Base-by-base conservation (phyloP, 30 jellyfish, hydroid and myxozoan species). In the Cassiopea xamachana region DNA sequence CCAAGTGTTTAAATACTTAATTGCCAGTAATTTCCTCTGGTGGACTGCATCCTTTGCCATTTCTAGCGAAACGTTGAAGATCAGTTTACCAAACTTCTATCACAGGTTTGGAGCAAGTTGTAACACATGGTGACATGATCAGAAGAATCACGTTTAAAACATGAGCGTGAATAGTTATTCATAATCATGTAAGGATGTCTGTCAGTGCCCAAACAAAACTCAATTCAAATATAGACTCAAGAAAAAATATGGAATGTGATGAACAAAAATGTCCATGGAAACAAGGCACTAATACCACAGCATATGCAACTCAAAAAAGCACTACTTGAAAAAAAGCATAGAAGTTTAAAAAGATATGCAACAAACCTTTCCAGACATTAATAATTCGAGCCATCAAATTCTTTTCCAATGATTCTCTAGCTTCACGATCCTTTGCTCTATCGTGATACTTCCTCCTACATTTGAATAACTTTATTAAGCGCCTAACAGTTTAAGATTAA, bases 301-400 rank as follows among this genome's bases (percentile, higher is more conserved):
- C 12, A 55, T 55, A 6, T 55, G 0, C 64, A 10, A 3, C 7
- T 55, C 64, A 55, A 55, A 3, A 55, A 55, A 55, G 0, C 12
- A 3, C 64, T 3, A 3, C 12, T 3, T 3, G 10, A 55, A 55
- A 55, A 55, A 0, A 55, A 6, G 12, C 0, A 55, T 3, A 55
- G 10, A 55, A 55, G 12, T 6, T 55, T 55, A 10, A 64, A 64
- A 64, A 64, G 2, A 5, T 2, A 7, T 64, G 15, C 2, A 64
- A 60, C 92, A 48, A 46, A 84, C 92, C 85, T 84, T 71, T 70
- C 92, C 92, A 84, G 48, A 49, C 76, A 61, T 68, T 13, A 19
- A 71, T 50, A 14, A 58, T 70, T 7, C 80, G 69, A 1, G 59
- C 4, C 79, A 84, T 46, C 46, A 49, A 18, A 2, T 84, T 84